Evolutionary conservation across 2,113 vertebrate genomes (phyloP), one percentile per base, ranked within the genome.

Genomic region (Osmerus eperlanus): DNA sequence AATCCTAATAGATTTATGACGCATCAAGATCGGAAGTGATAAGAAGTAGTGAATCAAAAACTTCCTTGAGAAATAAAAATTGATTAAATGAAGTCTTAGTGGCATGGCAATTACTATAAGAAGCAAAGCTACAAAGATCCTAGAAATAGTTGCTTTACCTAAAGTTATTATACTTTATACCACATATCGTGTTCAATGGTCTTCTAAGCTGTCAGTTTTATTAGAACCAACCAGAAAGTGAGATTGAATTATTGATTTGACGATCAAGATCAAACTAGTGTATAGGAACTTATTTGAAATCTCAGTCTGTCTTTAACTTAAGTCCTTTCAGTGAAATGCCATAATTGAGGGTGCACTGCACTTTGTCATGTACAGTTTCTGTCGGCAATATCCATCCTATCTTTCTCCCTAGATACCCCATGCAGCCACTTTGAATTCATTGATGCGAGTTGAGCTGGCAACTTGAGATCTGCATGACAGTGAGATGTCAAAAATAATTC

Each of bases 401-500:
- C 8, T 32, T 5, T 16, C 16, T 56, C 65, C 21, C 70, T n/a
- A 54, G 63, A 68, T 60, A 62, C 58, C 64, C 41, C 59, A 11
- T 47, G 65, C 51, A 32, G 29, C 16, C 16, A 11, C 54, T 60
- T 56, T 62, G n/a, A 65, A 32, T 61, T 15, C 47, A 12, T 19
- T 65, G 59, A 73, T 58, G 28, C 41, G 59, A 78, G 53, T 19
- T 12, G 59, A 53, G 70, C 67, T 70, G 68, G 62, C 32, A 66
- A 61, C 19, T 19, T 23, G 7, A 47, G 14, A 55, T 66, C 18
- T 25, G 8, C 47, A 56, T 67, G 64, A 66, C 74, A 36, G 67
- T 36, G 7, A 60, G 36, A n/a, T 68, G 67, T 70, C 61, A 67
- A 55, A 61, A 55, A 55, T 62, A 54, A 70, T 66, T 73, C 67